These are phyloP conservation scores for Ptyas mucosa DNA, from an alignment of 2,113 vertebrate species.

Conservation along the genomic window DNA sequence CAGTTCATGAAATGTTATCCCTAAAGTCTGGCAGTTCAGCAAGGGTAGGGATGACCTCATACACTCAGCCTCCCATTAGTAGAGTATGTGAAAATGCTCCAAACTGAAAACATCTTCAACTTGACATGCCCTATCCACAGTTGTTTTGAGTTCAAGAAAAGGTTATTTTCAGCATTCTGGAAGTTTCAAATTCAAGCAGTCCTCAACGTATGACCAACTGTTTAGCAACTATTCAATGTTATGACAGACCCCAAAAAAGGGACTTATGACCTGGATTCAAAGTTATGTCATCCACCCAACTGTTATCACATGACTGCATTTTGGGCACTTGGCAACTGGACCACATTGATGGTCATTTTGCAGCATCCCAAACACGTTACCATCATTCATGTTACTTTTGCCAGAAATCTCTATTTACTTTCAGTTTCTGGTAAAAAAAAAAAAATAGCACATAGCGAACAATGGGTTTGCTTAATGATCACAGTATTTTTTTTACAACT, in stretches of 20 bases:
- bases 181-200: not conserved
- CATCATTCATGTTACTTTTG: not conserved
- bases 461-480: not conserved
- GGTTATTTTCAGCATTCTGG: not conserved
- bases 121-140: not conserved
- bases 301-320: not conserved
- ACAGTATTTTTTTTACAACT: no score
- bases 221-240: not conserved
- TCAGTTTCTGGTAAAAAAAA: not conserved
- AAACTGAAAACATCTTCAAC: not conserved
- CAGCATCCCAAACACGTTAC: not conserved
- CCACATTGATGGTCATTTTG: not conserved
- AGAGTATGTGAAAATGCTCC: not conserved
- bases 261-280: not conserved
- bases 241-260: not conserved
- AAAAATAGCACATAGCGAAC: not conserved
- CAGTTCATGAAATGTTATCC: not conserved
- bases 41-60: not conserved
- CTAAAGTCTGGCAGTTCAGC: not conserved
- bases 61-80: not conserved
- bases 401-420: not conserved
- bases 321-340: not conserved
- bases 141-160: not conserved
- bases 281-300: not conserved
- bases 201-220: not conserved